Percentiles rank a stretch among this genome's conserved stretches.
Conservation (phyloP, 2,113 vertebrate genomes). For the Oplegnathus fasciatus region DNA sequence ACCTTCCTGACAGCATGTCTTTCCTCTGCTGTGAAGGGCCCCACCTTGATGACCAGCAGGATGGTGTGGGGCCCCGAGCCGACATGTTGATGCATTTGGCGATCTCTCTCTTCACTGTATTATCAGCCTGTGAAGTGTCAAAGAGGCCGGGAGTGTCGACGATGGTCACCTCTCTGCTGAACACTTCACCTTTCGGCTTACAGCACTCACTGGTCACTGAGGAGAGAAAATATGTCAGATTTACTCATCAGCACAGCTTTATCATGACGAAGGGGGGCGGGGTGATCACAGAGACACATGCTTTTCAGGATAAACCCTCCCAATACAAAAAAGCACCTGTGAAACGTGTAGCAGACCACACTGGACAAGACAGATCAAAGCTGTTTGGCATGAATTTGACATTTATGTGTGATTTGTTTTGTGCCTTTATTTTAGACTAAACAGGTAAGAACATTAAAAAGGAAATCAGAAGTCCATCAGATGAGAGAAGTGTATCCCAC, state of each 20-base stretch:
- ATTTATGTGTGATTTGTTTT: too few species aligned
- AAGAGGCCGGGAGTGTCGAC: constrained; percentile 58
- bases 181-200: background rate
- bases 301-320: too few species aligned
- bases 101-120: constrained; percentile 3
- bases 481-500: too few species aligned
- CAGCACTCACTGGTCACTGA: constrained; percentile 28
- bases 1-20: background rate
- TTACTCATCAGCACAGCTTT: background rate
- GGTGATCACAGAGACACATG: too few species aligned
- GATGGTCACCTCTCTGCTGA: background rate
- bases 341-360: too few species aligned
- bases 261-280: too few species aligned
- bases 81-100: constrained; percentile 50
- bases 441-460: too few species aligned
- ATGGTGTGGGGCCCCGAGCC: constrained; percentile 58
- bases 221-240: background rate
- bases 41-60: constrained; percentile 49
- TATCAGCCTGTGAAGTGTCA: background rate
- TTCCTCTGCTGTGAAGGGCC: constrained; percentile 21
- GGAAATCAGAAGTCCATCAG: too few species aligned
- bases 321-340: too few species aligned
- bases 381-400: too few species aligned
- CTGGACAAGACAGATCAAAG: too few species aligned
- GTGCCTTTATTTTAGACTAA: too few species aligned